Conservation (phyloP, 2,888 invertebrate genomes). For the Cyaniris semiargus region DNA sequence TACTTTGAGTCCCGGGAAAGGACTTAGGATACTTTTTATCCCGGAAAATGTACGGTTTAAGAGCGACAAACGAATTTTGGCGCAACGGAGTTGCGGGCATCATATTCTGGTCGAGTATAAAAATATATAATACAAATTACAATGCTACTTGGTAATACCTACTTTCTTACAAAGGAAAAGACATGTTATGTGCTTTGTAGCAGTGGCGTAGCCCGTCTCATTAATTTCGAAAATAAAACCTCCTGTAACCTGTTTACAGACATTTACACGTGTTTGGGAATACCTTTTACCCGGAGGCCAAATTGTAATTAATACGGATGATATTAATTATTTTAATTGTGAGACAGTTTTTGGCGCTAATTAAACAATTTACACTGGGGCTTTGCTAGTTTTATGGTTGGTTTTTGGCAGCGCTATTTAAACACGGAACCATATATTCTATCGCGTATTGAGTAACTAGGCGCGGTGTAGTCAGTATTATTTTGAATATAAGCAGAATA, state of each 20-base stretch:
- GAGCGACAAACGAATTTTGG: too few species aligned
- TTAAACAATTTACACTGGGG: neutral
- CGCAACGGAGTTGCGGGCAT: neutral
- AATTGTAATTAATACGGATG: neutral
- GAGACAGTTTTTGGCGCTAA: too few species aligned
- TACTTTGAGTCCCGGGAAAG: too few species aligned
- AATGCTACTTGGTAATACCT: too few species aligned
- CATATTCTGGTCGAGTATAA: neutral
- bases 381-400: neutral
- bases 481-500: slow-evolving; percentile 40
- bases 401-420: neutral
- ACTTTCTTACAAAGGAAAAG: too few species aligned
- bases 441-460: neutral
- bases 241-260: neutral
- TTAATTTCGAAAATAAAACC: neutral
- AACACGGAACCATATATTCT: neutral
- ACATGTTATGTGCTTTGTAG: neutral
- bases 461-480: slow-evolving; percentile 39
- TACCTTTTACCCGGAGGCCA: neutral
- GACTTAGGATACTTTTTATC: too few species aligned
- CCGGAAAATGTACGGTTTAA: too few species aligned
- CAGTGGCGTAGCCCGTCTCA: neutral
- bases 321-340: neutral
- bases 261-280: too few species aligned
- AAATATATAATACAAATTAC: neutral